phyloP scores from a whole-genome alignment of 2,888 invertebrate genomes.

The Chloroclystis v-ata region DNA sequence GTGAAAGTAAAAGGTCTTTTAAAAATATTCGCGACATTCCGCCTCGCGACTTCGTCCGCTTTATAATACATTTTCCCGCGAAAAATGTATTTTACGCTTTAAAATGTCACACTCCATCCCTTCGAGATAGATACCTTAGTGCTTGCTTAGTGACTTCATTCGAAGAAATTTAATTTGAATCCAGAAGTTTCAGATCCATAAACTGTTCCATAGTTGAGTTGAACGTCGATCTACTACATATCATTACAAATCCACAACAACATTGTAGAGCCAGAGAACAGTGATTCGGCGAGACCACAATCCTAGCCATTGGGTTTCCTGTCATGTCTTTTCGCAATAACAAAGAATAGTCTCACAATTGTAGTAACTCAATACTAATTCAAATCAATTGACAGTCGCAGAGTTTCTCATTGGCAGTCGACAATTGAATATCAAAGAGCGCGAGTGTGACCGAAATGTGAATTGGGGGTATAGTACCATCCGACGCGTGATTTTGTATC shows the following conservation, averaged over 20 bases:
- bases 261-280: neutral
- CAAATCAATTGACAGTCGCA: constrained; percentile 36
- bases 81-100: no score
- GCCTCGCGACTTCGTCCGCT: no score
- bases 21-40: no score
- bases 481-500: no score
- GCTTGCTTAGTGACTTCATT: no score
- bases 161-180: no score
- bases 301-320: neutral
- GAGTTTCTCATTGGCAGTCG: constrained; percentile 18
- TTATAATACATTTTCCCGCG: no score
- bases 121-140: no score
- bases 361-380: constrained; percentile 32
- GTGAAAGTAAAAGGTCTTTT: constrained; percentile 3
- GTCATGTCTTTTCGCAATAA: constrained; percentile 10
- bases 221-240: no score
- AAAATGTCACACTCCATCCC: no score
- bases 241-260: neutral
- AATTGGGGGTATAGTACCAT: neutral
- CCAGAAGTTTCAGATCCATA: no score
- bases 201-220: no score
- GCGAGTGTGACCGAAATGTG: constrained; percentile 20
- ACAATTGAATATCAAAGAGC: constrained; percentile 31
- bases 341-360: constrained; percentile 27
- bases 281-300: neutral